These are phyloP conservation scores for Magallana ariakensis DNA, from an alignment of 1,140 invertebrate genomes.

Conservation along the genomic window DNA sequence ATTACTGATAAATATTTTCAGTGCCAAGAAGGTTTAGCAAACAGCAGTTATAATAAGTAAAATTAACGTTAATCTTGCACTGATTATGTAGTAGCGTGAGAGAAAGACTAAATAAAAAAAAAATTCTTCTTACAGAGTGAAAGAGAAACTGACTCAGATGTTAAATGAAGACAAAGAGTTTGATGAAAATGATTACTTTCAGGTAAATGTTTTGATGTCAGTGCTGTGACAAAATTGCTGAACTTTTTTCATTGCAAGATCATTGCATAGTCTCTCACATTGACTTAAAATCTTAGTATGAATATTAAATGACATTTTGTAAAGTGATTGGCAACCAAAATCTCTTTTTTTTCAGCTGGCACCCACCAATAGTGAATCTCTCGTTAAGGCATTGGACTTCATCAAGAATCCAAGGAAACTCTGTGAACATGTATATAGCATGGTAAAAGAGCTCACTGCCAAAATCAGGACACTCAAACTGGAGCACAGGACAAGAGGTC, in stretches of 20 bases:
- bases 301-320: too few relatives aligned
- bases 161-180: constrained; percentile 93
- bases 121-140: constrained; percentile 86
- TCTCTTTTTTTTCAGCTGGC: constrained; percentile 66
- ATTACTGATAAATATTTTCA: too few relatives aligned
- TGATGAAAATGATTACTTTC: constrained; percentile 87
- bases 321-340: not conserved
- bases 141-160: constrained; percentile 94
- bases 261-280: too few relatives aligned
- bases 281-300: too few relatives aligned
- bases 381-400: constrained; percentile 91
- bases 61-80: too few relatives aligned
- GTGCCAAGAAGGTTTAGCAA: too few relatives aligned
- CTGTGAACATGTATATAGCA: constrained; percentile 92
- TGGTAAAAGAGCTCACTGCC: constrained; percentile 92
- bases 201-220: too few relatives aligned
- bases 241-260: not conserved
- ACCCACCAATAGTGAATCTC: constrained; percentile 82
- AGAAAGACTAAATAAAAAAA: too few relatives aligned
- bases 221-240: too few relatives aligned
- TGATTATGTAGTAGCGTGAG: too few relatives aligned
- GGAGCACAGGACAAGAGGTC: constrained; percentile 76
- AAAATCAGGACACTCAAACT: constrained; percentile 87
- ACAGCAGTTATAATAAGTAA: too few relatives aligned
- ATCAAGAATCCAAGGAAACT: constrained; percentile 97